Base-by-base conservation (phyloP, 1,140 invertebrate species). In the Nebria ingens region DNA sequence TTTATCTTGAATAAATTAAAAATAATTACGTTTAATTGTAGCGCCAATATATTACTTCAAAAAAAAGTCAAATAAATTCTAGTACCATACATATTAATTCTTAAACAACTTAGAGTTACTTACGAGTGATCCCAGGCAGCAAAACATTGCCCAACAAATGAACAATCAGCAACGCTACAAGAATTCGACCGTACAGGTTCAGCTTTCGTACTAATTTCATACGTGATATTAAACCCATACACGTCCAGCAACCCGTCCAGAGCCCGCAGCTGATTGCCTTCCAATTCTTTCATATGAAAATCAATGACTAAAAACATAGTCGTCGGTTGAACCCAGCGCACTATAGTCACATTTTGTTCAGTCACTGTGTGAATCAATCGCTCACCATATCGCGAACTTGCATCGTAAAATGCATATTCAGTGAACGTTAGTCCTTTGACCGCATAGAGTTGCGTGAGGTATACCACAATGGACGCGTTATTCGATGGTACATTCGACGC, bases 141-240 rank as follows among this genome's bases (percentile, higher is more conserved):
- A 59, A 82, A 81, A 68, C 92, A 96, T 65, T 91, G 80, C 15
- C 92, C 92, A 1, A 88, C 79, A 57, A 85, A 88, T 0, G 89
- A 87, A 66, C 91, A 94, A 51, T 83, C 79, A 50, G 82, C 77
- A 15, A 87, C 81, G 38, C 82, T 88, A 67, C 91, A 94, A 3
- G 83, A 79, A 25, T 80, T 72, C 1, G 73, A 59, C 59, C 79
- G 78, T 17, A 76, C 73, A 11, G 73, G 65, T 25, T 66, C 66
- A 1, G 70, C 69, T 17, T 58, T 59, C 20, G 65, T 57, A 1
- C 79, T 76, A 58, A 93, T 83, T 65, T 91, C 88, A 67, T 93
- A 94, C 2, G 91, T 94, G 59, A 94, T 84, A 69, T 96, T 96
- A 73, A 96, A 93, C 4, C 91, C 92, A 66, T 86, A 93, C 1